Percentiles rank a stretch among this genome's conserved stretches.
Evolutionary conservation across 2,113 vertebrate genomes (phyloP).

Genomic region (Hirundichthys speculiger): DNA sequence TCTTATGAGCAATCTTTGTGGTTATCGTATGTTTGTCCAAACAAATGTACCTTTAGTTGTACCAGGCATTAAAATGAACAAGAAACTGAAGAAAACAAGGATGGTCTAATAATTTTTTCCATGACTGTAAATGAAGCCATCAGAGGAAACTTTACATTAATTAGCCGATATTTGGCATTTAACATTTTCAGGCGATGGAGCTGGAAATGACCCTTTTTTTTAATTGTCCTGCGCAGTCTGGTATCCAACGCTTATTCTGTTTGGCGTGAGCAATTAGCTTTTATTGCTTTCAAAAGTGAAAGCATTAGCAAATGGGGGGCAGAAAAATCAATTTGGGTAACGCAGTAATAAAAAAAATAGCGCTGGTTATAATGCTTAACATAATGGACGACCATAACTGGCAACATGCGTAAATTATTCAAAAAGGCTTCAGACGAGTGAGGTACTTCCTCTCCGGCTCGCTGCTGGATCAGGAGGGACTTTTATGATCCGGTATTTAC

Average conservation of each 20-base stretch:
- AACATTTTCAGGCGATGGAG: constrained; percentile 18
- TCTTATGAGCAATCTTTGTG: no score
- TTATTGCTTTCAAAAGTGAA: constrained; percentile 32
- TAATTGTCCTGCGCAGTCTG: not conserved
- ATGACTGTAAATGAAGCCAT: constrained; percentile 28
- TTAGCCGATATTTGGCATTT: constrained; percentile 33
- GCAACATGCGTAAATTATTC: constrained; percentile 50
- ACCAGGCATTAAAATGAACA: no score
- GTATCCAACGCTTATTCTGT: not conserved
- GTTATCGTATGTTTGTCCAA: no score
- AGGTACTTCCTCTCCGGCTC: constrained; percentile 34
- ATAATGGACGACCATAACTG: constrained; percentile 52
- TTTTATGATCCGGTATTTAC: no score
- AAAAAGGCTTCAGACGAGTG: constrained; percentile 20
- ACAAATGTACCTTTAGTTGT: no score
- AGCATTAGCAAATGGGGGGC: constrained; percentile 49
- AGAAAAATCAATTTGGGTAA: constrained; percentile 52
- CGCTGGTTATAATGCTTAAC: constrained; percentile 34
- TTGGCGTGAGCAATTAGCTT: constrained; percentile 21
- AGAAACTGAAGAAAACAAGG: no score
- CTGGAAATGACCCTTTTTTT: constrained; percentile 15
- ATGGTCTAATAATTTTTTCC: no score
- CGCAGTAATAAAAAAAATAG: constrained; percentile 32
- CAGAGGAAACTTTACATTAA: not conserved
- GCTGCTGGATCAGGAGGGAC: not conserved